Base-by-base conservation (phyloP, 1,140 invertebrate species). In the Drosophila melanica region DNA sequence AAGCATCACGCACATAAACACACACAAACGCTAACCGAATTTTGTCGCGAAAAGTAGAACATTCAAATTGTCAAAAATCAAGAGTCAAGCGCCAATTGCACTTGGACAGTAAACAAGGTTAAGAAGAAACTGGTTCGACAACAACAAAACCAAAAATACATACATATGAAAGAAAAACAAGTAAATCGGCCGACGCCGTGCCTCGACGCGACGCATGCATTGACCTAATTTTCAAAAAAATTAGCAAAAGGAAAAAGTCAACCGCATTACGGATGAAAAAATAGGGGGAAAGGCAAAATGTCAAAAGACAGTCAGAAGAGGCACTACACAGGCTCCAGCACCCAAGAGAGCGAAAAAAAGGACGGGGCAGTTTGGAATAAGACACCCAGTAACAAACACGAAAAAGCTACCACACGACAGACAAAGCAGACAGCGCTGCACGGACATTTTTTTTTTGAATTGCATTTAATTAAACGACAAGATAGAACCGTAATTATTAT, bases 91-190 rank as follows among this genome's bases (percentile, higher is more conserved):
- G 66, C 48, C 82, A 76, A 73, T 79, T 86, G 82, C 84, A 86
- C 84, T 86, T 86, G 84, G 68, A 78, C 44, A 71, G 75, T 69
- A 87, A 87, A 87, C 84, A 87, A 87, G 84, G 84, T 87, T 86
- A 87, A 77, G 58, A 87, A 77, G 58, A 89, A 87, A 87, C 84
- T 87, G 84, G 84, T 89, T 89, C 79, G 77, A 2, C 68, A 71
- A 73, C 67, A 62, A 65, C 16, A 59, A 63, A 44, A 14, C 9
- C 63, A 67, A 77, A 79, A 68, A 78, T 58, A 81, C 47, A 78
- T 58, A 81, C 47, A 76, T 59, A 51, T 71, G 59, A 64, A 48
- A 55, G 50, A 55, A 55, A 72, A 72, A 51, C 63, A 58, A 66
- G 63, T 72, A 66, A 80, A 79, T 69, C 41, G 51, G 60, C 45